Percentiles rank a stretch among this genome's conserved stretches.
Conservation (phyloP, 2,113 vertebrate species). For the Myanophis thanlyinensis region DNA sequence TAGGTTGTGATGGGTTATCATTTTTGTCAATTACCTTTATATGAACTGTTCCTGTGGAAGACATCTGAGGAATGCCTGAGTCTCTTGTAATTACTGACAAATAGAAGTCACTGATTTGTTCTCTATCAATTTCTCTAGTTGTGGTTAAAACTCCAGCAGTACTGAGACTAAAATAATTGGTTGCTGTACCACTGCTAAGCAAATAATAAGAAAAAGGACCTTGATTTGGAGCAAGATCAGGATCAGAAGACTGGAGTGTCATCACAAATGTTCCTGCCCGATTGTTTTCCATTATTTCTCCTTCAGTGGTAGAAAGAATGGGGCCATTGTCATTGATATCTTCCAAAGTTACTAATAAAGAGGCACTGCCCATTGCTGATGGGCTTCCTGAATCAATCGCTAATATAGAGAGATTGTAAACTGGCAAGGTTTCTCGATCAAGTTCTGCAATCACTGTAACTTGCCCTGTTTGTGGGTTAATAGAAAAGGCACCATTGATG, state of each 20-base stretch:
- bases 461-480: constrained; percentile 92
- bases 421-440: constrained; percentile 85
- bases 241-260: constrained; percentile 81
- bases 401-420: constrained; percentile 89
- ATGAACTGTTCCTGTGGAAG: constrained; percentile 91
- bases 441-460: constrained; percentile 89
- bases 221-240: constrained; percentile 92
- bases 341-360: constrained; percentile 87
- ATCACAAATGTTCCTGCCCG: constrained; percentile 84
- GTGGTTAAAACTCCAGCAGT: constrained; percentile 84
- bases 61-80: constrained; percentile 93
- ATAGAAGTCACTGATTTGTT: constrained; percentile 91
- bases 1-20: constrained; percentile 92
- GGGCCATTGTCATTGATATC: constrained; percentile 98
- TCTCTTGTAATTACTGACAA: constrained; percentile 89
- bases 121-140: constrained; percentile 90
- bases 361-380: constrained; percentile 86
- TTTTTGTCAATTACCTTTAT: constrained; percentile 90
- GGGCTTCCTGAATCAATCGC: constrained; percentile 90
- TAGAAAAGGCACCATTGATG: constrained; percentile 84
- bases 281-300: constrained; percentile 93
- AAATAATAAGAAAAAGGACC: constrained; percentile 91
- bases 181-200: constrained; percentile 82
- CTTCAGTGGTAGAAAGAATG: constrained; percentile 75
- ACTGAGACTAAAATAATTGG: constrained; percentile 90